Evolutionary conservation across 2,797 vertebrate genomes (phyloP).

Genomic region (Hipposideros larvatus): DNA sequence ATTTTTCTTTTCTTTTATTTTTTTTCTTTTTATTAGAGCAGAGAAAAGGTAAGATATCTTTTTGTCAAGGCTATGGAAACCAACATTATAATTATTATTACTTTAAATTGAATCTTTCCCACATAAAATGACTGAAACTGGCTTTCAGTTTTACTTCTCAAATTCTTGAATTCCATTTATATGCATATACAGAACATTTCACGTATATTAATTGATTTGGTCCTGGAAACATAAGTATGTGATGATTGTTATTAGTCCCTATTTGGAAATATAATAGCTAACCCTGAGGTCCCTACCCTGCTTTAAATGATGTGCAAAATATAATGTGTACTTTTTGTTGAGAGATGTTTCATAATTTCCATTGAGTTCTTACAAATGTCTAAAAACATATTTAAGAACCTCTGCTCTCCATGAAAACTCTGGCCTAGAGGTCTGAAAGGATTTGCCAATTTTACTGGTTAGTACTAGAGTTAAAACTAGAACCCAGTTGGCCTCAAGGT

Average conservation of each 20-base stretch:
- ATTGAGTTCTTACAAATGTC: not conserved
- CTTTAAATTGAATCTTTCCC: not conserved
- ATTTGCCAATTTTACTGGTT: not conserved
- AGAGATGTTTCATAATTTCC: not conserved
- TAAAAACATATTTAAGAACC: not conserved
- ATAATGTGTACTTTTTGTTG: not conserved
- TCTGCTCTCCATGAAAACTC: not conserved
- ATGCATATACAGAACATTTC: not conserved
- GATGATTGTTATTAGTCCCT: not conserved
- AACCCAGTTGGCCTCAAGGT: not conserved
- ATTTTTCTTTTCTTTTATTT: not conserved
- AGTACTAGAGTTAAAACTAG: not conserved
- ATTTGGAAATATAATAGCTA: not conserved
- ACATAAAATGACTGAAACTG: not conserved
- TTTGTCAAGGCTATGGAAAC: not conserved
- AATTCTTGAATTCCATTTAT: not conserved
- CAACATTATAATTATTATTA: not conserved
- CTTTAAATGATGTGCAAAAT: not conserved
- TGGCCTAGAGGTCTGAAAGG: not conserved
- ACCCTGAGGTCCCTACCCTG: not conserved
- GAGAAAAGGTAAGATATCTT: not conserved
- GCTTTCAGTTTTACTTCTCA: not conserved
- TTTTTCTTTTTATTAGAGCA: not conserved
- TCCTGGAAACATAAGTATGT: not conserved
- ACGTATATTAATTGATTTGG: not conserved